A percentile compares a stretch with the other conserved stretches of the same genome.
phyloP scores from a whole-genome alignment of 2,888 invertebrate species.

The Oscheius sp. region DNA sequence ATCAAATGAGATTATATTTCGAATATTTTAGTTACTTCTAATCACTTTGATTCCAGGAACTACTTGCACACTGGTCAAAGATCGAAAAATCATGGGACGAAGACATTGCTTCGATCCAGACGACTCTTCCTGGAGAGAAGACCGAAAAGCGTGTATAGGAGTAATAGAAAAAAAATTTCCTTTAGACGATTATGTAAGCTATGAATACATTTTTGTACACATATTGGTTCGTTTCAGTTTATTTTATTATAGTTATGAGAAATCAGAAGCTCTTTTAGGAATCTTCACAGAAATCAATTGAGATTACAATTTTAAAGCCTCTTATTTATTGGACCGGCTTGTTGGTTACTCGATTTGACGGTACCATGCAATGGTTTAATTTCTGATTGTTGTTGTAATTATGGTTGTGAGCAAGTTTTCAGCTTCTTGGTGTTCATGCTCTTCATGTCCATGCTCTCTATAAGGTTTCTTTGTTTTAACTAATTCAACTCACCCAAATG shows the following conservation, averaged over 20 bases:
- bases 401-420: conserved; percentile 16
- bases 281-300: not conserved
- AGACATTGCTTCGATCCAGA: conserved; percentile 66
- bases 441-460: conserved; percentile 26
- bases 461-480: not conserved
- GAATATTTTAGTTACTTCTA: not conserved
- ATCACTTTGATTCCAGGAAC: conserved; percentile 49
- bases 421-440: conserved; percentile 5
- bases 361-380: not conserved
- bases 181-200: conserved; percentile 14
- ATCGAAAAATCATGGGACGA: conserved; percentile 70
- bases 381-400: not conserved
- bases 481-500: conserved; percentile 26
- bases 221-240: not conserved
- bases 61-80: conserved; percentile 69
- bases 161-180: not conserved
- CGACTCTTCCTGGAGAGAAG: conserved; percentile 53
- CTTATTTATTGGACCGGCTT: not conserved
- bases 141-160: conserved; percentile 28
- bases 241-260: not conserved
- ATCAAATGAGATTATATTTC: not conserved
- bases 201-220: conserved; percentile 3
- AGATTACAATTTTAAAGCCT: conserved; percentile 5
- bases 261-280: not conserved
- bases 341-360: not conserved